Base-by-base conservation (phyloP, 37 sponge, comb jelly and placozoan species). In the Haliclona indistincta region DNA sequence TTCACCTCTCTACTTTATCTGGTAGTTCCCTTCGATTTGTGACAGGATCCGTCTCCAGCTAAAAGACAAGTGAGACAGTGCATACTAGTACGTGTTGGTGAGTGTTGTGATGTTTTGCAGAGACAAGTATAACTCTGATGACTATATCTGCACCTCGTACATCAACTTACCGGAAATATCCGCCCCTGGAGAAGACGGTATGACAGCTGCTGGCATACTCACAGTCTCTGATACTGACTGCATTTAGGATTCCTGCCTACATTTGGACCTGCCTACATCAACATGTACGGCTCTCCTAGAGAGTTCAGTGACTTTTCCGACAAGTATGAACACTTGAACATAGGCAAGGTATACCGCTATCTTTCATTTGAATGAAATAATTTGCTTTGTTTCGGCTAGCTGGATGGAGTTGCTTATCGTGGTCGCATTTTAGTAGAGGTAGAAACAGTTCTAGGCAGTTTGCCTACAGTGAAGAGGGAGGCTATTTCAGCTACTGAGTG, bases 261-360 rank as follows among this genome's bases (percentile, higher is more conserved):
- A 20, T 93, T 89, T 77, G 94, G 94, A 1, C 94, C 94, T 5
- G 64, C 65, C 33, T 93, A 63, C 54, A 52, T 93, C 29, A 89
- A 89, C 73, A 40, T 93, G 62, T 93, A 93, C 49, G 94, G 94
- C n/a, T 81, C 86, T 13, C 85, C 94, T 1, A 45, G 94, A 6
- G 94, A 86, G 77, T 86, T 71, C 63, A 54, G 72, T 20, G 68
- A 69, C 51, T 19, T 93, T 22, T 44, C 51, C 2, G 86, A 84
- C 64, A 76, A 84, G 77, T 85, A 80, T 45, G 94, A 93, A 17
- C 63, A 89, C 41, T 82, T 93, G 45, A 93, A 93, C 72, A 47
- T 81, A 30, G 94, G 94, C 37, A 10, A 17, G 51, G 51, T 47
- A 15, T 47, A 47, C 51, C 15, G 51, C 15, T 10, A 10, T 47